A percentile compares a stretch with the other conserved stretches of the same genome.
These are phyloP conservation scores for Toxotes lorentzi DNA, from an alignment of 2,797 vertebrate genomes.

Conservation along the genomic window DNA sequence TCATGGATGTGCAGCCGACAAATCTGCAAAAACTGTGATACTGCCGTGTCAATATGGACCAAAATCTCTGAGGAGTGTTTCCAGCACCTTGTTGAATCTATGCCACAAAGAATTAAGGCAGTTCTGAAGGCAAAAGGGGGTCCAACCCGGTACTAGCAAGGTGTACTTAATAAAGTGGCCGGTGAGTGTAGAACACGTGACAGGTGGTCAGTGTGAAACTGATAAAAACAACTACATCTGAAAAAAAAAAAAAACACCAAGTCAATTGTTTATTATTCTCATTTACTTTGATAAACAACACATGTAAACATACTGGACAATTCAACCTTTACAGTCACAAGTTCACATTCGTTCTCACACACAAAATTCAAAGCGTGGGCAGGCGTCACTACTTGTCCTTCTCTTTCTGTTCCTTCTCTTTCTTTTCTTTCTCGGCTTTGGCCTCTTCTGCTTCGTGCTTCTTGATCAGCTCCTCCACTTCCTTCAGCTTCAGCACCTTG, in stretches of 20 bases:
- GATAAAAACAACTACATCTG: neutral
- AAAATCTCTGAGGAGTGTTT: too few species aligned
- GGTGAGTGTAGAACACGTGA: neutral
- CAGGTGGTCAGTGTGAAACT: neutral
- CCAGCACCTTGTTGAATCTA: too few species aligned
- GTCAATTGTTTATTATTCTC: slow-evolving; percentile 3
- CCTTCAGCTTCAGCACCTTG: slow-evolving; percentile 94
- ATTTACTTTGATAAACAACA: slow-evolving; percentile 58
- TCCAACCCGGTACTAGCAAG: too few species aligned
- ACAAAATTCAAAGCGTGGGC: neutral
- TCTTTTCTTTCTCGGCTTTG: slow-evolving; percentile 95
- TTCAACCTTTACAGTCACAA: neutral
- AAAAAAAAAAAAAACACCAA: accelerated
- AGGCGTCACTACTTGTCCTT: slow-evolving; percentile 88
- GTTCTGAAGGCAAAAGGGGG: too few species aligned
- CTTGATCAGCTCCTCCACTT: slow-evolving; percentile 94
- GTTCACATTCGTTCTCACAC: slow-evolving; percentile 11
- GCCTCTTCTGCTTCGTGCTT: slow-evolving; percentile 95
- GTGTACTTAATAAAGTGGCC: too few species aligned
- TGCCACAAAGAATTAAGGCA: too few species aligned
- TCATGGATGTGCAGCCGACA: slow-evolving; percentile 67
- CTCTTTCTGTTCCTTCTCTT: slow-evolving; percentile 95
- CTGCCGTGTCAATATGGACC: too few species aligned
- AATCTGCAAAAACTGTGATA: too few species aligned
- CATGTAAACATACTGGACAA: slow-evolving; percentile 23